Evolutionary conservation across 2,113 vertebrate species (phyloP).

Genomic region (Percina caprodes): DNA sequence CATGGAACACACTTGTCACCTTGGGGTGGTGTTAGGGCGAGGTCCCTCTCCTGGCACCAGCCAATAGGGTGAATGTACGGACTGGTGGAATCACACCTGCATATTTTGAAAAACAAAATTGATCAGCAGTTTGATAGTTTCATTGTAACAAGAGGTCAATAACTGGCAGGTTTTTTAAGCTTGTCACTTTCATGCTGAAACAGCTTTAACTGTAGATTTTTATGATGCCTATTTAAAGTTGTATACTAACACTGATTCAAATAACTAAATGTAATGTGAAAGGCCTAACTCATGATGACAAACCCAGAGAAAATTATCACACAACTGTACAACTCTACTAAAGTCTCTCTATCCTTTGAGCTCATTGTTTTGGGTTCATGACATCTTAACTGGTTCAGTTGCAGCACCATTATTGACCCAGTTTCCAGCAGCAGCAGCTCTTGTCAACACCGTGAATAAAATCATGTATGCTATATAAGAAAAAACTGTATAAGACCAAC

Average conservation of each 20-base stretch:
- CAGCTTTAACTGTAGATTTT: background rate
- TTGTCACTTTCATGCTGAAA: background rate
- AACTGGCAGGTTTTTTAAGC: background rate
- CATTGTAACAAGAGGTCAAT: background rate
- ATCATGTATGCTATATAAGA: background rate
- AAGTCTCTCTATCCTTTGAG: background rate
- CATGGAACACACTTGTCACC: constrained; percentile 81
- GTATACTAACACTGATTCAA: background rate
- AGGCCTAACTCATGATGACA: background rate
- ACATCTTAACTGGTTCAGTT: background rate
- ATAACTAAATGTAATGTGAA: background rate
- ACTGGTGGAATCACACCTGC: constrained; percentile 96
- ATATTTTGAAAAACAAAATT: constrained; percentile 41
- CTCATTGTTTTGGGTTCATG: background rate
- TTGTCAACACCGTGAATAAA: background rate
- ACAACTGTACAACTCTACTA: background rate
- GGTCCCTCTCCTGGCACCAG: constrained; percentile 96
- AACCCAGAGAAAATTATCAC: background rate
- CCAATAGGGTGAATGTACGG: constrained; percentile 98
- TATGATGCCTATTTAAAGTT: background rate
- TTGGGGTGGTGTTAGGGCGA: constrained; percentile 96
- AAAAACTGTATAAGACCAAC: background rate
- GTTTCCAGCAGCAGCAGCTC: background rate
- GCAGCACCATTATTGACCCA: background rate
- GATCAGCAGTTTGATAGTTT: background rate